phyloP scores from a whole-genome alignment of 2,888 invertebrate species.

The Dolichopus griseipennis region DNA sequence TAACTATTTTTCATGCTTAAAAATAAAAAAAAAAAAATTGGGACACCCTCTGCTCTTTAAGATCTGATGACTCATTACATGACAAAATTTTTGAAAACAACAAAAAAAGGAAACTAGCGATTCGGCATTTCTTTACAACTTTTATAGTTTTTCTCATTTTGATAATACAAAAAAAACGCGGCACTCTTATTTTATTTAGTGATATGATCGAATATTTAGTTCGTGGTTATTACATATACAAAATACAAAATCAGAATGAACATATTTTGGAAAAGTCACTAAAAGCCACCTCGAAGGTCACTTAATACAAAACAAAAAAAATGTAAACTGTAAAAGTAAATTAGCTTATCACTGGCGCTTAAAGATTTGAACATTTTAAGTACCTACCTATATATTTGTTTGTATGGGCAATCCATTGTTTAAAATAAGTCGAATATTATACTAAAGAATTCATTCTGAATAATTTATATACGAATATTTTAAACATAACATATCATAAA shows the following conservation, averaged over 20 bases:
- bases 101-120: no score
- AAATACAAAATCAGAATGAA: not conserved
- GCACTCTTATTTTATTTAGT: not conserved
- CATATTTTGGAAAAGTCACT: not conserved
- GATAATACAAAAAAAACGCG: not conserved
- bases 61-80: not conserved
- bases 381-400: not conserved
- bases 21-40: not conserved
- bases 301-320: not conserved
- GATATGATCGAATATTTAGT: no score
- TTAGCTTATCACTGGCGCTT: constrained; percentile 6
- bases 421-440: not conserved
- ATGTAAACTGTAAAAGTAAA: not conserved
- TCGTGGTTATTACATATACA: not conserved
- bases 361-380: not conserved
- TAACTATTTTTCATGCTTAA: not conserved
- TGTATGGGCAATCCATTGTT: not conserved
- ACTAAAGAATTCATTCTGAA: no score
- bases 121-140: not conserved
- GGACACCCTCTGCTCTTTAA: not conserved
- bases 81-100: no score
- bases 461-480: no score
- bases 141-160: not conserved
- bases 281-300: constrained; percentile 3
- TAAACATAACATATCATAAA: no score